Percentiles rank a stretch among this genome's conserved stretches.
Conservation (phyloP, 2,888 invertebrate species). For the Thecocarcelia acutangulata region DNA sequence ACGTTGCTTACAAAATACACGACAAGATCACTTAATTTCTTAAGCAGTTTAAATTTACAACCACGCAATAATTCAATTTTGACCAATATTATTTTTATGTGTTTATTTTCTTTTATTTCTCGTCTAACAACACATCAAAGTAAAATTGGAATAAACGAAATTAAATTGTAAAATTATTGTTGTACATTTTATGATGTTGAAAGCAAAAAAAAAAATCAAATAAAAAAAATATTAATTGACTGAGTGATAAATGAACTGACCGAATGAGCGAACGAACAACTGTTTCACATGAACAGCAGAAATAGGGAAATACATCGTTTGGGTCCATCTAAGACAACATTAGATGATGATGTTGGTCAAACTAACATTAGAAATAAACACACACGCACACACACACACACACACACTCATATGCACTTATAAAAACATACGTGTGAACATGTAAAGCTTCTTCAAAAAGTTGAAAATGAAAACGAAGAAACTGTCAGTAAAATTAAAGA, state of each 20-base stretch:
- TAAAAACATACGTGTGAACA: not conserved
- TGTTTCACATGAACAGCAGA: slow-evolving; percentile 54
- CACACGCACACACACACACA: no score
- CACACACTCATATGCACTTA: not conserved
- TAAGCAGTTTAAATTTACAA: slow-evolving; percentile 13
- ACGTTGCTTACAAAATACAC: slow-evolving; percentile 31
- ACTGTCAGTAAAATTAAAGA: not conserved
- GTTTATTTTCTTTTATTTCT: slow-evolving; percentile 11
- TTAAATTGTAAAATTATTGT: slow-evolving; percentile 66
- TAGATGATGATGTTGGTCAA: slow-evolving; percentile 33
- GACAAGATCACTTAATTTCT: slow-evolving; percentile 40
- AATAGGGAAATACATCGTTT: slow-evolving; percentile 51
- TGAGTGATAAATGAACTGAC: slow-evolving; percentile 62
- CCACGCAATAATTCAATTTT: slow-evolving; percentile 69
- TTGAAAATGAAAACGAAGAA: slow-evolving; percentile 38
- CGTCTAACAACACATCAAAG: slow-evolving; percentile 49
- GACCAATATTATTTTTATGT: slow-evolving; percentile 57
- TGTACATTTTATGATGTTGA: slow-evolving; percentile 33
- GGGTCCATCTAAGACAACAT: slow-evolving; percentile 45
- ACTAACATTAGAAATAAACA: not conserved
- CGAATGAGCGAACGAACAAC: slow-evolving; percentile 52
- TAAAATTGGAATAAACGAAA: slow-evolving; percentile 56
- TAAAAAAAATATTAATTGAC: slow-evolving; percentile 57
- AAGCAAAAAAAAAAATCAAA: slow-evolving; percentile 9
- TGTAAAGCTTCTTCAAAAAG: slow-evolving; percentile 16